Conservation (phyloP, 2,113 vertebrate species). For the Tiliqua scincoides region DNA sequence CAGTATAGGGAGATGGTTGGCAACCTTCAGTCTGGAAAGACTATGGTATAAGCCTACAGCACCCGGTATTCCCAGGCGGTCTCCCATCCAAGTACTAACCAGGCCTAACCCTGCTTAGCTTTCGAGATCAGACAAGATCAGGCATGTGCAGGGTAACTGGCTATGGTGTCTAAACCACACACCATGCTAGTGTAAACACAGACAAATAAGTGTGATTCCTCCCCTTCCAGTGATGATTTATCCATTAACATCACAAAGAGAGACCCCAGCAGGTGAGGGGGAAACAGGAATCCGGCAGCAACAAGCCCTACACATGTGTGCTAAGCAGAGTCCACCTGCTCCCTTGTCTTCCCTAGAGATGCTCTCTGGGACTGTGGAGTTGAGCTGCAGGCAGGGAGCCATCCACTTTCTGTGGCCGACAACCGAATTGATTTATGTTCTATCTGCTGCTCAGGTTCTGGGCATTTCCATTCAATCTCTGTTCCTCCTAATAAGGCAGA, state of each 20-base stretch:
- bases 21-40: too few species aligned
- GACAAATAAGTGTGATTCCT: background rate
- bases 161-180: too few species aligned
- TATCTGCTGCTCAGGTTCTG: conserved; percentile 27
- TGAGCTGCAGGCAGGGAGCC: background rate
- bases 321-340: background rate
- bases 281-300: background rate
- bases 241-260: background rate
- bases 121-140: too few species aligned
- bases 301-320: background rate
- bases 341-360: background rate
- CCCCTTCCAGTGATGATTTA: background rate
- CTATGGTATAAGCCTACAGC: too few species aligned
- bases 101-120: too few species aligned
- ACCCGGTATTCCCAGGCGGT: too few species aligned
- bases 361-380: background rate
- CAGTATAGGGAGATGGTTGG: too few species aligned
- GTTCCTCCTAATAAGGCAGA: conserved; percentile 30
- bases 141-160: too few species aligned
- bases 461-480: conserved; percentile 30
- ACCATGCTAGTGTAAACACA: too few species aligned
- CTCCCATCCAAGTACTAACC: too few species aligned
- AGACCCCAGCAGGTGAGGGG: background rate
- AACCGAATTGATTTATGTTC: conserved; percentile 21
- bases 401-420: background rate